Percentiles rank a stretch among this genome's conserved stretches.
phyloP scores from a whole-genome alignment of 2,888 invertebrate genomes.

The Philereme transversata region DNA sequence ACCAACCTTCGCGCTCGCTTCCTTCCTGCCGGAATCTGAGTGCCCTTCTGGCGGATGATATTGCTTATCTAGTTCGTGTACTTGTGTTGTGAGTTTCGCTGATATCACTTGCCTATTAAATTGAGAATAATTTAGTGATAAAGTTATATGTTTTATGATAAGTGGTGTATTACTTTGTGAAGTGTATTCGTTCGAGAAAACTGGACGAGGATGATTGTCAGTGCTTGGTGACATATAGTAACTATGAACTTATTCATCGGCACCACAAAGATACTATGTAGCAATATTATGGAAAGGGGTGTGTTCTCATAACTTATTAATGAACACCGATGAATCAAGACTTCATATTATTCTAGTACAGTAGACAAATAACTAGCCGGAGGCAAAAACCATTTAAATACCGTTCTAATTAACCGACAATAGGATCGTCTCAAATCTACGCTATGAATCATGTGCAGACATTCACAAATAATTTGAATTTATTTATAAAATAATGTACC shows the following conservation, averaged over 20 bases:
- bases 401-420: constrained; percentile 15
- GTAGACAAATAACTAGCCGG: constrained; percentile 5
- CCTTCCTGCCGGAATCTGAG: constrained; percentile 28
- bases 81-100: constrained; percentile 19
- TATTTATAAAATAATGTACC: constrained; percentile 36
- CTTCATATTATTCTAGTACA: neutral
- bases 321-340: neutral
- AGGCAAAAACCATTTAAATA: constrained; percentile 20
- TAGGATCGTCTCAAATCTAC: constrained; percentile 21
- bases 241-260: constrained; percentile 12
- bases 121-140: neutral
- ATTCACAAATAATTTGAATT: constrained; percentile 38
- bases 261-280: constrained; percentile 5
- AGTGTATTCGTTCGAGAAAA: neutral
- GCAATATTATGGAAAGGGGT: neutral
- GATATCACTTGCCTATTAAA: constrained; percentile 11
- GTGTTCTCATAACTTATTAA: constrained; percentile 1
- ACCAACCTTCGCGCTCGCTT: constrained; percentile 23
- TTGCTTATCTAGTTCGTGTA: constrained; percentile 18
- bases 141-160: neutral
- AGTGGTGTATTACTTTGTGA: neutral
- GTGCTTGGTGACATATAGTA: neutral
- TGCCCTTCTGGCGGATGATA: constrained; percentile 29
- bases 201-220: neutral
- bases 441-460: constrained; percentile 33